These are phyloP conservation scores for Pseudoatta argentina DNA, from an alignment of 1,140 invertebrate genomes.

Conservation along the genomic window DNA sequence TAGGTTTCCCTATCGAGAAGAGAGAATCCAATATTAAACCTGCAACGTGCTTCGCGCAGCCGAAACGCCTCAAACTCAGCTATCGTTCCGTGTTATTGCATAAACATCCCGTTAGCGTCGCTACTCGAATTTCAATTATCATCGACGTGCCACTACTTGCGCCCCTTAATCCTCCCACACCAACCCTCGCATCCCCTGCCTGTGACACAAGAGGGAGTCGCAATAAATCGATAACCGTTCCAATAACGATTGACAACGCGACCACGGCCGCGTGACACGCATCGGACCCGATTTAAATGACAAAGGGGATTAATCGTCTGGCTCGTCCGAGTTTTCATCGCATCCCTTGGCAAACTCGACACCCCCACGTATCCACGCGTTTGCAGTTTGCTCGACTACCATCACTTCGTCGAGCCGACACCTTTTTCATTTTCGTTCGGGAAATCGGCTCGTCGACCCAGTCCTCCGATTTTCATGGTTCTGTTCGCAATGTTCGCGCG, in stretches of 20 bases:
- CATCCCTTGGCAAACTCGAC: not conserved
- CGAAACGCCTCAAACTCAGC: conserved; percentile 7
- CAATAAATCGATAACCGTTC: conserved; percentile 76
- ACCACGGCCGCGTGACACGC: conserved; percentile 66
- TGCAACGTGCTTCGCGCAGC: not conserved
- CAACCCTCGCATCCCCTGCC: not conserved
- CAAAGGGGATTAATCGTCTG: conserved; percentile 75
- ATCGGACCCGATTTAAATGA: conserved; percentile 74
- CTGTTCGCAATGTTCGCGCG: not conserved
- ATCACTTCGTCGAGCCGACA: conserved; percentile 9
- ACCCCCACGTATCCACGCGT: not conserved
- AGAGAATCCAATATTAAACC: conserved; percentile 21
- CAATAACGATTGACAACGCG: conserved; percentile 77
- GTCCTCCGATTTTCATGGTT: not conserved
- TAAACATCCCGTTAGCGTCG: conserved; percentile 72
- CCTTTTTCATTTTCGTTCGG: conserved; percentile 3
- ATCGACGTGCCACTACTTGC: conserved; percentile 56
- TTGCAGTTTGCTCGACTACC: conserved; percentile 7
- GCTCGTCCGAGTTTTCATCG: conserved; percentile 60
- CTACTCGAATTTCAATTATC: conserved; percentile 77
- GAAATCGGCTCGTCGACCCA: not conserved
- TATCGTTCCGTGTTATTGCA: conserved; percentile 59
- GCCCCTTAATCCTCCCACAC: conserved; percentile 14
- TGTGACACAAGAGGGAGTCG: conserved; percentile 12
- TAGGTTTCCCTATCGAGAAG: not conserved